Base-by-base conservation (phyloP, 2,888 invertebrate species). In the Protonemura montana region DNA sequence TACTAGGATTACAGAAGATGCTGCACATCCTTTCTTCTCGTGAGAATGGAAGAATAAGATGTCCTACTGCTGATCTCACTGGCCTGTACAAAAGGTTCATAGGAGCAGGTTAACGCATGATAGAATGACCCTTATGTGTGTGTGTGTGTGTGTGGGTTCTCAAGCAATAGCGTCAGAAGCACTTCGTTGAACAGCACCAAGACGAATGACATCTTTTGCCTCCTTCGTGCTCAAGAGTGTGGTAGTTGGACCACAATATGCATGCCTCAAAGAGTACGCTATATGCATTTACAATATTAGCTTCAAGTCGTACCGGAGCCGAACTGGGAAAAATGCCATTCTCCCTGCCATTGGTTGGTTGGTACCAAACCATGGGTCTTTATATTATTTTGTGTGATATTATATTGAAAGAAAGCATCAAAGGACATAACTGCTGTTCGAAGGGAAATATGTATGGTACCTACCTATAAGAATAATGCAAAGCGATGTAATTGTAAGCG, bases 1-100 rank as follows among this genome's bases (percentile, higher is more conserved):
- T 76, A 59, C 35, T 3, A 59, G 84, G 84, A 84, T 84, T 84
- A 84, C 28, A 30, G 59, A 27, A 76, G 84, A 76, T 84, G 84
- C 84, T 76, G 84, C 27, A 13, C 28, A 81, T 27, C 41, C 59
- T 42, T 83, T 83, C 41, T 83, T n/a, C 83, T 83, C 83, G 81
- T 83, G 83, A 83, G 83, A 83, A 83, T 42, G 83, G 83, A 59
- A 83, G 84, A 84, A 84, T 84, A 84, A 84, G 84, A 84, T 76
- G 84, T 84, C 76, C 84, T 83, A 42, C 59, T 83, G n/a, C 59
- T 42, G 41, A 41, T 83, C 83, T 83, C 83, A 30, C 28, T 76
- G 84, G 28, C 28, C 76, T 7, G 76, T 76, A 84, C 84, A 84
- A 84, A 29, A 76, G 84, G 84, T 59, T 84, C 84, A 84, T 76